Evolutionary conservation across 2,797 vertebrate genomes (phyloP).

Genomic region (Darevskia nairensis): DNA sequence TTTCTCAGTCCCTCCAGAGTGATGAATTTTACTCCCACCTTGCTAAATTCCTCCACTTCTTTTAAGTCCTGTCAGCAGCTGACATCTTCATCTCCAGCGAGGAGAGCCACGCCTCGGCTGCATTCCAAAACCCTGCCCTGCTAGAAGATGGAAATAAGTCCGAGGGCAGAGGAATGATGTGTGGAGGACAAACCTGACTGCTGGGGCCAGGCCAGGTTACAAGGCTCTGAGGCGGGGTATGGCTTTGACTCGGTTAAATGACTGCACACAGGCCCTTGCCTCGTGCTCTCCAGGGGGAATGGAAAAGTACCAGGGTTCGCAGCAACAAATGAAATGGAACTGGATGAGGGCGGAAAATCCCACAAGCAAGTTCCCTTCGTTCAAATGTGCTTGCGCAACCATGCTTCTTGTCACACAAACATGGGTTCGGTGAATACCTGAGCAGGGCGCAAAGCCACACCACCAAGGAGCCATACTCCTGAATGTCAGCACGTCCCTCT

Average conservation of each 20-base stretch:
- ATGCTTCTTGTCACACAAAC: background rate
- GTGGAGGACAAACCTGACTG: conserved; percentile 38
- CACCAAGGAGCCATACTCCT: background rate
- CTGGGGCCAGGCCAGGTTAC: conserved; percentile 24
- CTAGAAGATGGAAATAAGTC: conserved; percentile 41
- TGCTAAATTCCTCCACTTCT: conserved; percentile 74
- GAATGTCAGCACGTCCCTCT: background rate
- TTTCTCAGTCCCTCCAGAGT: conserved; percentile 17
- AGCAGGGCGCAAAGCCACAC: background rate
- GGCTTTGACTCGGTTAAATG: conserved; percentile 41
- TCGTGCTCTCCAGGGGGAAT: background rate
- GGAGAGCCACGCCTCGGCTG: conserved; percentile 17
- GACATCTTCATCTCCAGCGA: conserved; percentile 51
- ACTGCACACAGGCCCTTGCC: conserved; percentile 15
- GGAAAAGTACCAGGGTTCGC: conserved; percentile 46
- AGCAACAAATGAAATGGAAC: background rate
- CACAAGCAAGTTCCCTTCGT: background rate
- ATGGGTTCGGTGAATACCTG: background rate
- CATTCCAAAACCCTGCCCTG: conserved; percentile 52
- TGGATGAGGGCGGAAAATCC: background rate
- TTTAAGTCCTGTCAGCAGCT: conserved; percentile 1
- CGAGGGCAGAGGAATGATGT: background rate
- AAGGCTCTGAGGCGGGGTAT: conserved; percentile 13
- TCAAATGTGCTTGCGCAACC: background rate
- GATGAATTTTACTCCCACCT: conserved; percentile 48